Base-by-base conservation (phyloP, 2,797 vertebrate genomes). In the Enteromius viviparus region DNA sequence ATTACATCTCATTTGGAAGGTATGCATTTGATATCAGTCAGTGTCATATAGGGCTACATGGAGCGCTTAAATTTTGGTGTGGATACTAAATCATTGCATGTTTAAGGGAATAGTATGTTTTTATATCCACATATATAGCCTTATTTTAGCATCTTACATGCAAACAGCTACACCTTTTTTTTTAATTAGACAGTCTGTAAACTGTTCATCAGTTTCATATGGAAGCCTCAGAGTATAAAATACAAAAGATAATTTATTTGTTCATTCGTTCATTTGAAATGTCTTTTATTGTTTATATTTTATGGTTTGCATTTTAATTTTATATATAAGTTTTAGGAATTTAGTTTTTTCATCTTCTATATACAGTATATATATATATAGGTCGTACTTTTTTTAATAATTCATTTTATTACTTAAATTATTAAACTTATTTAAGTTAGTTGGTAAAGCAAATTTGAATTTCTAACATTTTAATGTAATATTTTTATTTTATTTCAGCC, bases 1-100 rank as follows among this genome's bases (percentile, higher is more conserved):
- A 82, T 82, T 79, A 53, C 26, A 64, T 75, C 84, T 82, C 64
- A 76, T 84, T 79, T 80, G 53, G 64, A 76, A 79, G 42, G 69
- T 62, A 68, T 70, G 53, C 19, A 45, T 78, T 65, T 74, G 11
- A 81, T 49, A 81, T 84, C 72, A 72, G 74, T 84, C 42, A 75
- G 47, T 78, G 69, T 78, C 64, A 40, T 58, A 29, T 71, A n/a
- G 34, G 26, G 37, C 45, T 26, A 32, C 21, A 51, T 69, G 23
- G 55, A 65, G 17, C 6, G 6, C 58, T 78, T 4, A 58, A 0
- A 70, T 34, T 1, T 45, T 40, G 10, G 26, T 64, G 5, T 19
- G 14, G 19, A 60, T 21, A 71, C 37, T 26, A 40, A 66, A 47
- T 26, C 42, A 4, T 29, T 15, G 49, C 42, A 19, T 29, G 17